Evolutionary conservation across 2,797 vertebrate genomes (phyloP).

Genomic region (Phyllotis vaccarum): DNA sequence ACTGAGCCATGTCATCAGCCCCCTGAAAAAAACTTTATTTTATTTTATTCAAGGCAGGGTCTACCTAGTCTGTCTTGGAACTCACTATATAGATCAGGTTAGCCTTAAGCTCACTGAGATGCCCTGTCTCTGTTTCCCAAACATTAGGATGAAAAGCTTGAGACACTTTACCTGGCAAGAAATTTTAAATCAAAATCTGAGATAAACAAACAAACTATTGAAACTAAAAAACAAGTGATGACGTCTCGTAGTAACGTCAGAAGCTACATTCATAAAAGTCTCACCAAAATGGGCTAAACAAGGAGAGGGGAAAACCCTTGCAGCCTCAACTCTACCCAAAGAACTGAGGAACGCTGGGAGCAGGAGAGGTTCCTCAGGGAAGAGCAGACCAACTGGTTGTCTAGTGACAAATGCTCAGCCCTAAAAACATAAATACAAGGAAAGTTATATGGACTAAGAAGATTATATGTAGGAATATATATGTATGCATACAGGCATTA

Average conservation of each 20-base stretch:
- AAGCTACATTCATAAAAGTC: neutral
- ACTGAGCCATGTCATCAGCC: neutral
- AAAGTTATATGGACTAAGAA: neutral
- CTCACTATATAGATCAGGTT: neutral
- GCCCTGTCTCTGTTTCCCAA: neutral
- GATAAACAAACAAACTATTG: constrained; percentile 21
- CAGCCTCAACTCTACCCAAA: neutral
- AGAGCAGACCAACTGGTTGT: neutral
- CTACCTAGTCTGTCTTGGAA: neutral
- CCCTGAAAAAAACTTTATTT: neutral
- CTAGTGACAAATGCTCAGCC: neutral
- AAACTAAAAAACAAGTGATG: constrained; percentile 20
- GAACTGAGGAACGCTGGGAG: neutral
- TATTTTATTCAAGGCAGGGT: neutral
- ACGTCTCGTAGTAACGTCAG: neutral
- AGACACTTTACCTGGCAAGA: neutral
- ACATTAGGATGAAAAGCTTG: neutral
- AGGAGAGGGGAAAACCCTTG: neutral
- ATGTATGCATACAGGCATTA: neutral
- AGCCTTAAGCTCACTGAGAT: neutral
- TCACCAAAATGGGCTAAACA: neutral
- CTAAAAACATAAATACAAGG: too few relatives aligned
- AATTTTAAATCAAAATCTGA: constrained; percentile 62
- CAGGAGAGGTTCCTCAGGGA: neutral
- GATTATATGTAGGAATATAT: neutral